Evolutionary conservation across 2,888 invertebrate species (phyloP), one percentile per base, ranked within the genome.

Genomic region (Timema cristinae): DNA sequence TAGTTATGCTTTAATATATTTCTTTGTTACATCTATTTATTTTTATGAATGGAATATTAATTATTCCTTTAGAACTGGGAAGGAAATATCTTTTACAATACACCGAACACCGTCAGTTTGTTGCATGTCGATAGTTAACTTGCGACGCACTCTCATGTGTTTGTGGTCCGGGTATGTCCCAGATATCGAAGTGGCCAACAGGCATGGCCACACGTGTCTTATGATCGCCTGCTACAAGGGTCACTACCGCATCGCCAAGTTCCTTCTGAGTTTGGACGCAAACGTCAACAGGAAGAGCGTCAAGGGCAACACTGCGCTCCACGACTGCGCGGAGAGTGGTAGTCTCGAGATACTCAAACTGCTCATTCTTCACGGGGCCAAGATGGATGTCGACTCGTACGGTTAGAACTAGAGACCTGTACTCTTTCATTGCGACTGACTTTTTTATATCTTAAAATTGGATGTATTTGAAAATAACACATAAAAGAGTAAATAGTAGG

Each of bases 151-250:
- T 32, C 32, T 32, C 32, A 32, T 32, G 1, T 32, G 32, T 32
- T 32, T 32, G 32, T 32, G 1, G 32, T 32, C 32, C 32, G 2
- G 32, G 1, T 69, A 68, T 48, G 61, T 84, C 84, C 5, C 87
- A 88, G 96, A 98, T 83, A 93, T 98, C 81, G 97, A 98, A 85
- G 91, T 97, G 80, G 95, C 97, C 47, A 98, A 98, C 82, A 88
- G 95, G 75, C 95, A 95, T 81, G 95, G 95, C 0, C 98, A 98
- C 84, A 98, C 98, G 13, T 97, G 97, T 80, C 86, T 98, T 51
- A 98, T 98, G 98, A 98, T 98, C 75, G 95, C 97, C 67, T 97
- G 97, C 83, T 98, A 95, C 84, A 96, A 97, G 82, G 95, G 96
- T 71, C 97, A 98, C 84, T 89, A 91, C 77, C 88, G 90, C 79